These are phyloP conservation scores for Stegana nigrithorax DNA, from an alignment of 2,888 invertebrate genomes.

Conservation along the genomic window DNA sequence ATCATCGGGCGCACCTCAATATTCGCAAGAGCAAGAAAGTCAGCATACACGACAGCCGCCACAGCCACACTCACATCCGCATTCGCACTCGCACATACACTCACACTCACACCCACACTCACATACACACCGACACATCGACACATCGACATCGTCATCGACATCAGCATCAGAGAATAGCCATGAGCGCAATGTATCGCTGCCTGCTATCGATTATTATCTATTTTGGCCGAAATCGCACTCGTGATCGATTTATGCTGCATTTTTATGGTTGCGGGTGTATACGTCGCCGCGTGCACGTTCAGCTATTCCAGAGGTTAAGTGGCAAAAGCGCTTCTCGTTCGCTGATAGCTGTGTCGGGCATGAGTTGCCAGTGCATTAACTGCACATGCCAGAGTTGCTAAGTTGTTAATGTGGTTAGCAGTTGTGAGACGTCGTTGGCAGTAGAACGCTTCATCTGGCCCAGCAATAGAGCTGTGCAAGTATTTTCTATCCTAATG, in stretches of 20 bases:
- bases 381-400: neutral
- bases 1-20: neutral
- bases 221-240: slow-evolving; percentile 51
- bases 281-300: slow-evolving; percentile 21
- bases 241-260: slow-evolving; percentile 59
- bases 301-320: slow-evolving; percentile 25
- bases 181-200: neutral
- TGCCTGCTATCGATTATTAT: slow-evolving; percentile 44
- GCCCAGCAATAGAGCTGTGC: no score
- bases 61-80: neutral
- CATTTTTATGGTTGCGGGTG: slow-evolving; percentile 1
- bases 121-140: neutral
- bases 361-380: neutral
- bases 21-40: neutral
- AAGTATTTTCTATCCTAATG: no score
- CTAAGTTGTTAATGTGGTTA: slow-evolving; percentile 8
- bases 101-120: neutral
- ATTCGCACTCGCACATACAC: neutral
- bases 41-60: neutral
- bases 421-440: no score
- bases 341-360: neutral
- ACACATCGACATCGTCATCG: neutral
- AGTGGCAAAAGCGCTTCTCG: slow-evolving; percentile 15
- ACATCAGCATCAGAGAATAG: neutral
- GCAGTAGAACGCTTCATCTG: no score